phyloP scores from a whole-genome alignment of 2,113 vertebrate genomes.

The Chaetodon trifascialis region DNA sequence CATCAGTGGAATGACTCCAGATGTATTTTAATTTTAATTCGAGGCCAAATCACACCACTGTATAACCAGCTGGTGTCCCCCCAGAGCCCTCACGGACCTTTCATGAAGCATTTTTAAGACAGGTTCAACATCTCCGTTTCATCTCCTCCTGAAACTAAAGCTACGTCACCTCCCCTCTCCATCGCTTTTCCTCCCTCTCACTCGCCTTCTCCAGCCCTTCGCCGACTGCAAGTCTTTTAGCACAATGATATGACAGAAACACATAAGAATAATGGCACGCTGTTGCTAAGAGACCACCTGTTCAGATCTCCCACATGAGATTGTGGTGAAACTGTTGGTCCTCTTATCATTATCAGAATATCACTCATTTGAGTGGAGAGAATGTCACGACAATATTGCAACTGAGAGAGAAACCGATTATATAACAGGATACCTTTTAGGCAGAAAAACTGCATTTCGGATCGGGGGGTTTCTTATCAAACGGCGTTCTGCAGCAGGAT shows the following conservation, averaged over 20 bases:
- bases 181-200: conserved; percentile 33
- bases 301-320: conserved; percentile 80
- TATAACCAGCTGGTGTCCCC: conserved; percentile 34
- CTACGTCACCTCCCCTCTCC: conserved; percentile 13
- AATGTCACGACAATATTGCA: conserved; percentile 55
- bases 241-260: conserved; percentile 81
- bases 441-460: conserved; percentile 19
- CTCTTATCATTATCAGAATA: conserved; percentile 65
- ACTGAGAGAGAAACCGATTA: conserved; percentile 44
- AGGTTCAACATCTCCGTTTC: conserved; percentile 3
- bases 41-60: neutral
- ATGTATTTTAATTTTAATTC: conserved; percentile 23
- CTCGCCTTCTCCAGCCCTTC: conserved; percentile 49
- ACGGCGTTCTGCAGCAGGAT: neutral
- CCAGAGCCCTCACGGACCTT: conserved; percentile 13
- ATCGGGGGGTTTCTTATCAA: conserved; percentile 14
- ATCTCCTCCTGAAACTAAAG: conserved; percentile 32
- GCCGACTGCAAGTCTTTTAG: conserved; percentile 59
- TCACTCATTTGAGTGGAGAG: conserved; percentile 54
- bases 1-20: conserved; percentile 14
- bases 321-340: conserved; percentile 62
- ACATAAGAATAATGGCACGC: conserved; percentile 79
- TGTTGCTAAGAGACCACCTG: conserved; percentile 88
- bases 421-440: conserved; percentile 43
- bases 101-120: conserved; percentile 20